Conservation (phyloP, 2,113 vertebrate species). For the Struthidea cinerea region DNA sequence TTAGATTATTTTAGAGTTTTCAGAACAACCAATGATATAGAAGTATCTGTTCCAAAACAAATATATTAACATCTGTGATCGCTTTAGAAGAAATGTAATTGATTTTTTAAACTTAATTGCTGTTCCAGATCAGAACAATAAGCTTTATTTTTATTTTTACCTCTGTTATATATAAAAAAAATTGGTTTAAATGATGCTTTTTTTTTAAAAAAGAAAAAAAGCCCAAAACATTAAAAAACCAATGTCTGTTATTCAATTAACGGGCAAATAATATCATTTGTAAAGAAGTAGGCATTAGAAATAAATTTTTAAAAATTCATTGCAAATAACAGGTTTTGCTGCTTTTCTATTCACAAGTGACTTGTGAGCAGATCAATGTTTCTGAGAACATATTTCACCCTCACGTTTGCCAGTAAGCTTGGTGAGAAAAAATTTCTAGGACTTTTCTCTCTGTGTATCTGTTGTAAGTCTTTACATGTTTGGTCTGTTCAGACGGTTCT, state of each 20-base stretch:
- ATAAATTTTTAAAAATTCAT: neutral
- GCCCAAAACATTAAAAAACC: neutral
- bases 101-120: neutral
- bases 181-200: neutral
- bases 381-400: constrained; percentile 10
- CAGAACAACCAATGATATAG: neutral
- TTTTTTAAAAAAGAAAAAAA: neutral
- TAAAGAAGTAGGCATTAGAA: neutral
- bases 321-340: neutral
- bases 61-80: constrained; percentile 33
- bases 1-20: neutral
- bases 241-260: neutral
- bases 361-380: neutral
- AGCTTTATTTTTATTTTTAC: neutral
- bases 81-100: neutral
- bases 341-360: neutral
- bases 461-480: neutral
- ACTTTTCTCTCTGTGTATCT: neutral
- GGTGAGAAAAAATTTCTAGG: neutral
- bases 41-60: neutral
- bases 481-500: neutral
- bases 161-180: neutral
- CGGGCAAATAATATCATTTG: neutral
- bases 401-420: neutral
- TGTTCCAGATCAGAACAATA: neutral